Evolutionary conservation across 2,797 vertebrate genomes (phyloP).

Genomic region (Micromesistius poutassou): DNA sequence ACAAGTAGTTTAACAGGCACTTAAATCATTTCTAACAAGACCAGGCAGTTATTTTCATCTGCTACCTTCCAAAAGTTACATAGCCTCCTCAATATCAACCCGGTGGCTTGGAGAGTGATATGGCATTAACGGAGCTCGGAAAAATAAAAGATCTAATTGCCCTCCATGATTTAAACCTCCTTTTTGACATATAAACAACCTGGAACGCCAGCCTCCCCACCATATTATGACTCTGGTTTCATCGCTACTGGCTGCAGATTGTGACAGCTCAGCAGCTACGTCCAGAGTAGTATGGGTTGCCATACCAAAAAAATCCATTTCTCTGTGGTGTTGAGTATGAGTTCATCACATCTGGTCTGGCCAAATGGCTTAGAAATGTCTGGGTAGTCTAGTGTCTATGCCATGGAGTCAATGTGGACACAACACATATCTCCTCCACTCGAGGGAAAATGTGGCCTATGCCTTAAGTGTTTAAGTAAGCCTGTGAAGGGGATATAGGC

Average conservation of each 20-base stretch:
- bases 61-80: constrained; percentile 20
- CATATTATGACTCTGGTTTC: constrained; percentile 36
- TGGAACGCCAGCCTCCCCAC: constrained; percentile 12
- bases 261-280: constrained; percentile 30
- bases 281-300: constrained; percentile 20
- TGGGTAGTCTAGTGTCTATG: constrained; percentile 33
- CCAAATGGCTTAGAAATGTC: constrained; percentile 21
- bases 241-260: constrained; percentile 18
- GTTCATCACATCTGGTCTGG: constrained; percentile 41
- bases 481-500: background rate
- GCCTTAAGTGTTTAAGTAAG: background rate
- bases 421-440: background rate
- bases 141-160: constrained; percentile 6
- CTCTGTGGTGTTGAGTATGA: constrained; percentile 17
- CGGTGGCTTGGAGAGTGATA: constrained; percentile 7
- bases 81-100: constrained; percentile 34
- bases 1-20: constrained; percentile 10
- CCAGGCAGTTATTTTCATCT: constrained; percentile 21
- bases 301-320: constrained; percentile 38
- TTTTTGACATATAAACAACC: constrained; percentile 22
- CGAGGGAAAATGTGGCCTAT: background rate
- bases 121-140: constrained; percentile 1
- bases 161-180: constrained; percentile 27
- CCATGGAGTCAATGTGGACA: constrained; percentile 41
- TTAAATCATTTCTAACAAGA: constrained; percentile 22